These are phyloP conservation scores for Melinaea menophilus DNA, from an alignment of 2,888 invertebrate species.

Conservation along the genomic window DNA sequence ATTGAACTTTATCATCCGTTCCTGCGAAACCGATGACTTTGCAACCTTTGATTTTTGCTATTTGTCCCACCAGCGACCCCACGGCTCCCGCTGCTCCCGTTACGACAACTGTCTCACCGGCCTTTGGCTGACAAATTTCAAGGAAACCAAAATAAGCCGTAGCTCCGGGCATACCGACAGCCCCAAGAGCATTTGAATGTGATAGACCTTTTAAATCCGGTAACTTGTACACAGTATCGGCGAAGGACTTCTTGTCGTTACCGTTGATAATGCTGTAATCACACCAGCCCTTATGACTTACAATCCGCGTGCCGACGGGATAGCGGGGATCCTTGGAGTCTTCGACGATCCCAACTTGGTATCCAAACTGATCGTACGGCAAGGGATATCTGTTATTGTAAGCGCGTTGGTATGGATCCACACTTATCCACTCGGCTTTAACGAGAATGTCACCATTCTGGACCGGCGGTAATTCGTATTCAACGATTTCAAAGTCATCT, in stretches of 20 bases:
- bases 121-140: slow-evolving; percentile 82
- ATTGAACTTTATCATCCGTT: slow-evolving; percentile 82
- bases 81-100: slow-evolving; percentile 87
- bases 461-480: slow-evolving; percentile 78
- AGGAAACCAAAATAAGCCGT: slow-evolving; percentile 85
- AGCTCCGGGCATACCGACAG: slow-evolving; percentile 83
- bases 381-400: slow-evolving; percentile 34
- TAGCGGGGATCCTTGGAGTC: slow-evolving; percentile 79
- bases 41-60: slow-evolving; percentile 83
- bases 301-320: slow-evolving; percentile 78
- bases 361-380: slow-evolving; percentile 50
- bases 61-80: slow-evolving; percentile 85
- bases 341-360: slow-evolving; percentile 62
- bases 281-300: slow-evolving; percentile 82
- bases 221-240: slow-evolving; percentile 49
- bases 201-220: slow-evolving; percentile 75
- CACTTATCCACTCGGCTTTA: slow-evolving; percentile 49
- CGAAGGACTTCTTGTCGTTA: slow-evolving; percentile 17
- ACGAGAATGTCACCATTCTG: slow-evolving; percentile 73
- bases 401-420: slow-evolving; percentile 48
- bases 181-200: slow-evolving; percentile 77
- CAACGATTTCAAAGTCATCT: slow-evolving; percentile 77
- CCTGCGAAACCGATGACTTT: slow-evolving; percentile 84
- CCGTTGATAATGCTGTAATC: slow-evolving; percentile 61
- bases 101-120: slow-evolving; percentile 84